Conservation (phyloP, 2,113 vertebrate genomes). For the Peromyscus californicus region DNA sequence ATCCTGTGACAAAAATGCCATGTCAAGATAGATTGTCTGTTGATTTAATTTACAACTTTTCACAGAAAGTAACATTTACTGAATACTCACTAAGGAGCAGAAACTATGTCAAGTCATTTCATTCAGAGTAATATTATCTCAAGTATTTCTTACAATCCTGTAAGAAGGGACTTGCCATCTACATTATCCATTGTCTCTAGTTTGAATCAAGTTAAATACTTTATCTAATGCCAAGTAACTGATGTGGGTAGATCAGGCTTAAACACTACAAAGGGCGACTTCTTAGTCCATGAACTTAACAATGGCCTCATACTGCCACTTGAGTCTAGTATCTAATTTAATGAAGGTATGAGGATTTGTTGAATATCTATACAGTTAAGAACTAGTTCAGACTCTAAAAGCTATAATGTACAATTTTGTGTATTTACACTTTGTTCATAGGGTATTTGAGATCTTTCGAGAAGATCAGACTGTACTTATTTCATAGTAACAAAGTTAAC, state of each 20-base stretch:
- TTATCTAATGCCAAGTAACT: background rate
- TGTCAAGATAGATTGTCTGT: background rate
- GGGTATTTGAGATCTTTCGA: background rate
- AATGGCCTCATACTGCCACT: background rate
- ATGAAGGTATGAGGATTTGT: background rate
- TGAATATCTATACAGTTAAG: background rate
- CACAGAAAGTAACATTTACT: conserved; percentile 30
- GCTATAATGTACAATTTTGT: background rate
- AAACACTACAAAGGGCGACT: too few relatives aligned
- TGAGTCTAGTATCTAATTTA: background rate
- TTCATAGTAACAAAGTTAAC: background rate
- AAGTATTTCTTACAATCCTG: background rate
- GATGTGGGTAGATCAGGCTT: background rate
- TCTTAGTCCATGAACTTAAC: rapidly evolving
- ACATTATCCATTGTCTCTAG: background rate
- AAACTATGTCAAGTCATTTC: background rate
- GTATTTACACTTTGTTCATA: background rate
- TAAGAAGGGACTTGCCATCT: background rate
- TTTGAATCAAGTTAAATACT: background rate
- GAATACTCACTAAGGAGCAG: background rate
- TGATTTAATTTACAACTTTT: conserved; percentile 21
- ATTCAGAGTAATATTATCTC: background rate
- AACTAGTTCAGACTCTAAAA: conserved; percentile 21
- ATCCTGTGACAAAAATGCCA: background rate
- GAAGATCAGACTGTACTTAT: background rate